phyloP scores from a whole-genome alignment of 2,113 vertebrate species.

The Corythornis cristatus region DNA sequence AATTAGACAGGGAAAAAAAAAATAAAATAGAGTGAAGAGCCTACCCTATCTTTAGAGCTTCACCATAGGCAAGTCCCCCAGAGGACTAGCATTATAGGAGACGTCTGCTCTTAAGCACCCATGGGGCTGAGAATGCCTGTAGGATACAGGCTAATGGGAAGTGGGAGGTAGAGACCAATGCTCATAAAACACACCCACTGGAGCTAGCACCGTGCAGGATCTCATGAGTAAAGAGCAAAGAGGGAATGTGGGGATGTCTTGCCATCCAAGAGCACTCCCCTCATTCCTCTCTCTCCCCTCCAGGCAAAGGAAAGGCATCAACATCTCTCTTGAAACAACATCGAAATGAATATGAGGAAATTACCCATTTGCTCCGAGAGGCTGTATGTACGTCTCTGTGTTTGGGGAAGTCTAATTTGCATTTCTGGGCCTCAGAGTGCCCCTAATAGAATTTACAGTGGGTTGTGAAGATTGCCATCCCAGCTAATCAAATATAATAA shows the following conservation, averaged over 20 bases:
- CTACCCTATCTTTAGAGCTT: not conserved
- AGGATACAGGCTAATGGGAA: not conserved
- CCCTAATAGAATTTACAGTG: slow-evolving; percentile 63
- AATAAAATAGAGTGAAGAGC: not conserved
- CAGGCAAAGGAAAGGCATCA: not conserved
- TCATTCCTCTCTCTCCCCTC: not conserved
- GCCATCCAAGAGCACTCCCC: fast-evolving
- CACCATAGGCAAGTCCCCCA: not conserved
- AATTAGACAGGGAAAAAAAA: not conserved
- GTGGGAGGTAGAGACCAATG: not conserved
- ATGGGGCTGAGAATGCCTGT: not conserved
- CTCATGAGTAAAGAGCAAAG: not conserved
- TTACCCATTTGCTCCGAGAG: not conserved
- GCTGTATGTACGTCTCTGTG: not conserved
- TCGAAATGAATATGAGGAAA: slow-evolving; percentile 12
- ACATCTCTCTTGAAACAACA: not conserved
- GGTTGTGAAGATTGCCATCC: slow-evolving; percentile 66
- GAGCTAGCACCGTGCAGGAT: not conserved
- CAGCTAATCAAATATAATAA: slow-evolving; percentile 74
- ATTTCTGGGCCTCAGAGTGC: slow-evolving; percentile 53
- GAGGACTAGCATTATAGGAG: not conserved
- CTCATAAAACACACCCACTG: not conserved
- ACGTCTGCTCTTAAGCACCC: not conserved
- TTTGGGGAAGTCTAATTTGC: slow-evolving; percentile 21
- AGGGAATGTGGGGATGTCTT: fast-evolving